Evolutionary conservation across 2,113 vertebrate genomes (phyloP).

Genomic region (Spea multiplicata): DNA sequence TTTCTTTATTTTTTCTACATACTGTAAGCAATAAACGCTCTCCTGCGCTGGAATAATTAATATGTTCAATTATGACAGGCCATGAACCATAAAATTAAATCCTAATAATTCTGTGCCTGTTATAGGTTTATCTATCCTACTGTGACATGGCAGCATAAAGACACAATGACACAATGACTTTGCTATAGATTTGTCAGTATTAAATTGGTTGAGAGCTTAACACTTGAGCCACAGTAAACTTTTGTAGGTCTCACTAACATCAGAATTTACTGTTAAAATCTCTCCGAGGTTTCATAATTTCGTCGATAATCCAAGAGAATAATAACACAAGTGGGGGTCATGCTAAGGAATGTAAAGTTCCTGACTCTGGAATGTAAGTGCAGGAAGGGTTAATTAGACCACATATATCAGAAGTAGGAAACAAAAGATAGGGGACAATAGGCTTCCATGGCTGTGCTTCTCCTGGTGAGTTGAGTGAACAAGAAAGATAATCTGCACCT

Average conservation of each 20-base stretch:
- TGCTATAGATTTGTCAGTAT: constrained; percentile 13
- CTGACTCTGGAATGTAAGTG: background rate
- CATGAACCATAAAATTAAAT: constrained; percentile 36
- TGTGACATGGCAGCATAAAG: constrained; percentile 7
- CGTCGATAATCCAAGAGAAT: too few relatives aligned
- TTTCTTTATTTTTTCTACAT: too few relatives aligned
- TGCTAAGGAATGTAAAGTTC: too few relatives aligned
- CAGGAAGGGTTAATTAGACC: background rate
- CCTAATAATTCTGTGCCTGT: constrained; percentile 24
- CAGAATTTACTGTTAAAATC: too few relatives aligned
- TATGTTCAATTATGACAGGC: constrained; percentile 29
- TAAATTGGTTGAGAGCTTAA: background rate
- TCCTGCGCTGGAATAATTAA: constrained; percentile 12
- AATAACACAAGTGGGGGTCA: too few relatives aligned
- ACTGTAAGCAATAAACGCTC: background rate
- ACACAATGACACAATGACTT: constrained; percentile 27
- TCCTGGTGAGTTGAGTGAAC: too few relatives aligned
- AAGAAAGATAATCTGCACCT: too few relatives aligned
- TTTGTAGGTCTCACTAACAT: too few relatives aligned
- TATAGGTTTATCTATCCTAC: constrained; percentile 34
- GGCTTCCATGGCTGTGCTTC: too few relatives aligned
- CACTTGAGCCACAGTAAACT: too few relatives aligned
- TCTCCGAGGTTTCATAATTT: too few relatives aligned
- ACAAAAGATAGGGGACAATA: too few relatives aligned
- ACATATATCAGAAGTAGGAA: background rate